Percentiles rank a stretch among this genome's conserved stretches.
phyloP scores from a whole-genome alignment of 30 jellyfish, hydroid and myxozoan genomes.

The Hydractinia echinata region DNA sequence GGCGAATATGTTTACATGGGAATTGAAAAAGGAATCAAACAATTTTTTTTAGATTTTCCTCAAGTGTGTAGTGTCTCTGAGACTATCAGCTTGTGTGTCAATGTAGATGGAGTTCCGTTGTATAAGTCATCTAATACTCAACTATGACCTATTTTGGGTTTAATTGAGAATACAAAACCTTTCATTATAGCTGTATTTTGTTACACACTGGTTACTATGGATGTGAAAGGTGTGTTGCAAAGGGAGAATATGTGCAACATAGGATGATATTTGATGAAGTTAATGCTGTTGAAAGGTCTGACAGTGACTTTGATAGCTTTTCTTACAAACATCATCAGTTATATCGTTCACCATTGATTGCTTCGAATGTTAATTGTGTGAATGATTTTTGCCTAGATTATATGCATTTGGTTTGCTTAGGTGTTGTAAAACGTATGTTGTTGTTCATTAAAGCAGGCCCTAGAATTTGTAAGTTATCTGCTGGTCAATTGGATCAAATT shows the following conservation, averaged over 20 bases:
- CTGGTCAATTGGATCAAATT: conserved; percentile 22
- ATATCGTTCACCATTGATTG: not conserved
- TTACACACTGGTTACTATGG: no score
- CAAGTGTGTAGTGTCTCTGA: no score
- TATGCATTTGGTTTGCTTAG: conserved; percentile 40
- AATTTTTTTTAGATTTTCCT: no score
- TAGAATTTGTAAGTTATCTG: conserved; percentile 33
- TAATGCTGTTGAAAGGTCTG: not conserved
- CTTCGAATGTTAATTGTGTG: conserved; percentile 10
- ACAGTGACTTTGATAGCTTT: conserved; percentile 10
- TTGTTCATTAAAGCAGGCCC: conserved; percentile 19
- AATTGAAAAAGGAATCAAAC: no score
- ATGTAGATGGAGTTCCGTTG: no score
- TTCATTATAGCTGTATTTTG: no score
- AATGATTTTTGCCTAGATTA: conserved; percentile 14
- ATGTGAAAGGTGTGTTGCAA: no score
- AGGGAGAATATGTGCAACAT: conserved; percentile 16
- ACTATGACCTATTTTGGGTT: no score
- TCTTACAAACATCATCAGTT: conserved; percentile 32
- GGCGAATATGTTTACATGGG: no score
- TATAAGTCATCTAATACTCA: no score
- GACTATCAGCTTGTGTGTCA: no score
- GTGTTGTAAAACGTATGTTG: conserved; percentile 31
- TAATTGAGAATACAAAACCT: no score
- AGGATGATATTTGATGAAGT: conserved; percentile 12